Base-by-base conservation (phyloP, 2,113 vertebrate genomes). In the Plectropomus leopardus region DNA sequence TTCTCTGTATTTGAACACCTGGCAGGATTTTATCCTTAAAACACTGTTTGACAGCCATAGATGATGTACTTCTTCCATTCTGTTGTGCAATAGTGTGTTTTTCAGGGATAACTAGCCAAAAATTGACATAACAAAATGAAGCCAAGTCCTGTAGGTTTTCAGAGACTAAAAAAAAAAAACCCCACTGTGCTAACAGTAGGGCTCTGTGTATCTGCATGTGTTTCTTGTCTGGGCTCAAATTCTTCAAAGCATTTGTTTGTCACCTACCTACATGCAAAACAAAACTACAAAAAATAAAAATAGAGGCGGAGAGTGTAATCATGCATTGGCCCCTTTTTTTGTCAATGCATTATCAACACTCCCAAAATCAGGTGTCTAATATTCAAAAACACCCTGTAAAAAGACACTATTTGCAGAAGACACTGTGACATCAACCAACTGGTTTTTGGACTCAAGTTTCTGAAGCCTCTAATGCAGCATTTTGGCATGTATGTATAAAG, bases 11-110 rank as follows among this genome's bases (percentile, higher is more conserved):
- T 19, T 53, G 34, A 76, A 68, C 67, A 78, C 36, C 24, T n/a
- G 51, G 23, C 66, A 67, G 58, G 24, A 57, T 59, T 78, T 73
- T 73, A 26, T 7, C 21, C 42, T 48, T 34, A 44, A 17, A 60
- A 71, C 45, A n/a, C 61, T 36, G 40, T 30, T 7, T 48, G 47
- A 61, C 74, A 67, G 44, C 26, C 1, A 21, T 10, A 68, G 42
- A 58, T 63, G 60, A 51, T 71, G 55, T 72, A 9, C 17, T 17
- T n/a, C 48, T 53, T 60, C 19, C 16, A 48, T 76, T 59, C 34
- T 64, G 61, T 13, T 55, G 51, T 44, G 48, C 53, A 28, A 7
- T 8, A 19, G 11, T 32, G 14, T 32, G 4, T 47, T 60, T 63
- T 68, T 59, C 4, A 14, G 7, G 15, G 24, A 76, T 53, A 51